Conservation (phyloP, 2,888 invertebrate genomes). For the Ormyrus labotus region DNA sequence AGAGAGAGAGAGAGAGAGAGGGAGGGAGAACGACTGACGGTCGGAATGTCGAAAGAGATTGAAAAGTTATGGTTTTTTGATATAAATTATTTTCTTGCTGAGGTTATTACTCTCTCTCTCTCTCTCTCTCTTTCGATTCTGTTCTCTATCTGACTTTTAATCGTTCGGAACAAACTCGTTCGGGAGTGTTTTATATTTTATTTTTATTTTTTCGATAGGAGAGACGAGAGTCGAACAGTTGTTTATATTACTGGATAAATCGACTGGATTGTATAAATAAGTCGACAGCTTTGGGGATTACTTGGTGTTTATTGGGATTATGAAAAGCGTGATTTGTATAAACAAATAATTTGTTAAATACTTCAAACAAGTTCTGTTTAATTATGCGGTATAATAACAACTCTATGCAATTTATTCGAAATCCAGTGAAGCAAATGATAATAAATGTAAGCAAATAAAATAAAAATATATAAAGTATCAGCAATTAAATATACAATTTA, state of each 20-base stretch:
- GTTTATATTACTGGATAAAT: slow-evolving; percentile 6
- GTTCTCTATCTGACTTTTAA: too few relatives aligned
- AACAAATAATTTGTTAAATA: background rate
- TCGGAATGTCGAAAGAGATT: slow-evolving; percentile 19
- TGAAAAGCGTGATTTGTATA: background rate
- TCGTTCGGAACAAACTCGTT: background rate
- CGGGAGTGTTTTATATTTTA: background rate
- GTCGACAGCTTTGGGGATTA: background rate
- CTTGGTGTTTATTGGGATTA: slow-evolving; percentile 4
- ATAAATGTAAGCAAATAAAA: too few relatives aligned
- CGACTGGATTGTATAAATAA: slow-evolving; percentile 9
- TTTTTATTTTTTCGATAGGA: background rate
- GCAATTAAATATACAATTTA: too few relatives aligned
- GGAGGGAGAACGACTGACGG: background rate
- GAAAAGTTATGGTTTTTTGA: slow-evolving; percentile 31
- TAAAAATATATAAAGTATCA: too few relatives aligned
- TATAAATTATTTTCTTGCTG: slow-evolving; percentile 13
- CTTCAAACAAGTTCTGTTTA: background rate
- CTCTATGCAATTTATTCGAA: too few relatives aligned
- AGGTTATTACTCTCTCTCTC: too few relatives aligned
- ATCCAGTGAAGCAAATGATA: too few relatives aligned
- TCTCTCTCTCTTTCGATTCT: too few relatives aligned
- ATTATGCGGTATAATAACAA: background rate
- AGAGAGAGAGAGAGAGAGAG: too few relatives aligned
- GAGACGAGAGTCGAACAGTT: background rate